Percentiles rank a stretch among this genome's conserved stretches.
Evolutionary conservation across 2,797 vertebrate species (phyloP).

Genomic region (Gymnothorax javanicus): DNA sequence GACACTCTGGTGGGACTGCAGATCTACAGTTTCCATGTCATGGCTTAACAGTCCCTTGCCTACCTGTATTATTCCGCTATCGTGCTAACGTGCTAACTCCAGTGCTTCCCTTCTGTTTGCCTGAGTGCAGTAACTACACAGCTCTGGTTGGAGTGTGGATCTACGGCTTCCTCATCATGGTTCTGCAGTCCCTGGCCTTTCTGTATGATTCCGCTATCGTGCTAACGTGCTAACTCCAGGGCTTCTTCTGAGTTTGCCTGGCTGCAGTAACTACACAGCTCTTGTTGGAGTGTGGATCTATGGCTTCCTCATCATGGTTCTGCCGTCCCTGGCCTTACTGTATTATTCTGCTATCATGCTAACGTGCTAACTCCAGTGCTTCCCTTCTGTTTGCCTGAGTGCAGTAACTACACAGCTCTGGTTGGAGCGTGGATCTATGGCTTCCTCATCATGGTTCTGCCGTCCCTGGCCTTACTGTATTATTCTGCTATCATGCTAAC

Average conservation of each 20-base stretch:
- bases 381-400: conserved; percentile 33
- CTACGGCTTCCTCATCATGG: conserved; percentile 95
- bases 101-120: conserved; percentile 40
- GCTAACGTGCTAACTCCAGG: too few relatives aligned
- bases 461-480: conserved; percentile 93
- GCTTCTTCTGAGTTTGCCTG: too few relatives aligned
- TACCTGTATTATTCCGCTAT: background rate
- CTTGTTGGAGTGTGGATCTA: too few relatives aligned
- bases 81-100: background rate
- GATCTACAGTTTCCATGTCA: too few relatives aligned
- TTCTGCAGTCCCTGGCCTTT: conserved; percentile 91
- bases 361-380: too few relatives aligned
- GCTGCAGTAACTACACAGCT: too few relatives aligned
- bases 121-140: conserved; percentile 86
- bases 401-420: conserved; percentile 94
- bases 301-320: too few relatives aligned
- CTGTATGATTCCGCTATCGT: conserved; percentile 89
- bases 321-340: too few relatives aligned
- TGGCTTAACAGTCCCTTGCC: too few relatives aligned
- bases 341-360: background rate
- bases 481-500: too few relatives aligned
- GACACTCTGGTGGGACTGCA: too few relatives aligned
- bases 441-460: conserved; percentile 91
- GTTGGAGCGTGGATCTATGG: conserved; percentile 98
- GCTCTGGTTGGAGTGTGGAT: conserved; percentile 97